Conservation (phyloP, 2,797 vertebrate species). For the Lerista edwardsae region DNA sequence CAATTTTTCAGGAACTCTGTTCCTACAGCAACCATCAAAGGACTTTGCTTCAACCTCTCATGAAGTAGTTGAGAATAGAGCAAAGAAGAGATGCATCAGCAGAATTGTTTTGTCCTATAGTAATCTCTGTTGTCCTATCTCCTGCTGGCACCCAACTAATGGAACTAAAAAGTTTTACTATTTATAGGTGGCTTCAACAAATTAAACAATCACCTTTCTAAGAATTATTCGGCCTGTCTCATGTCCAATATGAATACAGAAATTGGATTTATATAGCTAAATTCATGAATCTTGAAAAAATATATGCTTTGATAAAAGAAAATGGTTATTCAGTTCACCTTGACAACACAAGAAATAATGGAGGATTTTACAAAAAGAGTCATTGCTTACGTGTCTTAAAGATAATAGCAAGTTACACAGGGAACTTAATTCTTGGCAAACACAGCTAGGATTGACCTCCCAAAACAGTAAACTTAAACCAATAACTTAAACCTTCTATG, state of each 20-base stretch:
- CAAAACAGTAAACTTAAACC: background rate
- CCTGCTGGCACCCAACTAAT: background rate
- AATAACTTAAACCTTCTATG: background rate
- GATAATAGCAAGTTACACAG: background rate
- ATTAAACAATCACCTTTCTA: background rate
- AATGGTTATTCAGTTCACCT: background rate
- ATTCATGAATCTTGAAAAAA: background rate
- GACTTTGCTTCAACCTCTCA: constrained; percentile 4
- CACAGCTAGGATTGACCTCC: background rate
- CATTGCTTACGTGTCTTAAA: background rate
- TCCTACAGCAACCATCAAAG: background rate
- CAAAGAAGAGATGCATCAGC: background rate
- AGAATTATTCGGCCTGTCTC: background rate
- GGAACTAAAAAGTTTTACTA: constrained; percentile 4
- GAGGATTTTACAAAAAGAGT: background rate
- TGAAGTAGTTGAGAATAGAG: constrained; percentile 22
- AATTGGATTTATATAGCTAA: background rate
- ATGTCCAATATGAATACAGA: background rate
- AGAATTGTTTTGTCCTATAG: background rate
- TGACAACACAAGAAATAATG: background rate
- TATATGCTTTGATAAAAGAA: background rate
- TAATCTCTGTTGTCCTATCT: background rate
- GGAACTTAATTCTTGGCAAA: background rate
- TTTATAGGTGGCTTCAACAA: background rate
- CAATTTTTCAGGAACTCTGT: constrained; percentile 1